These are phyloP conservation scores for Rhaphigaster nebulosa DNA, from an alignment of 2,888 invertebrate species.

Conservation along the genomic window DNA sequence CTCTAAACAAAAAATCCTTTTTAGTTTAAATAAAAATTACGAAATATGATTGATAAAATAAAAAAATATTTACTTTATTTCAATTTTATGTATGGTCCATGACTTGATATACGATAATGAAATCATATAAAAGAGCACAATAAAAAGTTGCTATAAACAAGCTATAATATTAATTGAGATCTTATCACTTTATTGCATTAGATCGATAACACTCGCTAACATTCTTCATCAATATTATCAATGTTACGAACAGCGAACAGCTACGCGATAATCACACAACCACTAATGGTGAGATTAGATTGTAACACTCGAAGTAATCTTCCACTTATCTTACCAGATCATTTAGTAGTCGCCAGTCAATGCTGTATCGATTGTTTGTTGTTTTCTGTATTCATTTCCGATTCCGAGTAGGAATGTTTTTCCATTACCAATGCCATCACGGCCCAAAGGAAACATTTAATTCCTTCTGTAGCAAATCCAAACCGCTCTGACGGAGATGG, in stretches of 20 bases:
- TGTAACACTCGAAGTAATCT: slow-evolving; percentile 6
- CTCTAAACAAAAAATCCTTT: too few relatives aligned
- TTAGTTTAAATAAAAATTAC: too few relatives aligned
- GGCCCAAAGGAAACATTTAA: not conserved
- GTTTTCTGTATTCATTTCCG: not conserved
- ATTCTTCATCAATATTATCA: not conserved
- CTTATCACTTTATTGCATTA: not conserved
- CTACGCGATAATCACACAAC: not conserved
- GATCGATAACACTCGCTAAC: not conserved
- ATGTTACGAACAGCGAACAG: not conserved
- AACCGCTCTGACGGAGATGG: not conserved
- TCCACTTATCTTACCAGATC: not conserved
- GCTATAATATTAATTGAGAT: not conserved
- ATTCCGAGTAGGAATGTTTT: not conserved
- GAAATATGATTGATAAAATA: too few relatives aligned
- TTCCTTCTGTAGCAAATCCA: not conserved
- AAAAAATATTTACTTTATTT: too few relatives aligned
- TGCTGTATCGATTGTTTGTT: not conserved
- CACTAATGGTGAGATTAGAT: not conserved
- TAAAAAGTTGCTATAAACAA: not conserved
- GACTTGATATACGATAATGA: not conserved
- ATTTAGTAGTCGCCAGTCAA: not conserved
- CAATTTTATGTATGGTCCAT: too few relatives aligned
- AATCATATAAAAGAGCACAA: not conserved
- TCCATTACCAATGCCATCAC: not conserved